Conservation (phyloP, 2,888 invertebrate genomes). For the Oligia fasciuncula region DNA sequence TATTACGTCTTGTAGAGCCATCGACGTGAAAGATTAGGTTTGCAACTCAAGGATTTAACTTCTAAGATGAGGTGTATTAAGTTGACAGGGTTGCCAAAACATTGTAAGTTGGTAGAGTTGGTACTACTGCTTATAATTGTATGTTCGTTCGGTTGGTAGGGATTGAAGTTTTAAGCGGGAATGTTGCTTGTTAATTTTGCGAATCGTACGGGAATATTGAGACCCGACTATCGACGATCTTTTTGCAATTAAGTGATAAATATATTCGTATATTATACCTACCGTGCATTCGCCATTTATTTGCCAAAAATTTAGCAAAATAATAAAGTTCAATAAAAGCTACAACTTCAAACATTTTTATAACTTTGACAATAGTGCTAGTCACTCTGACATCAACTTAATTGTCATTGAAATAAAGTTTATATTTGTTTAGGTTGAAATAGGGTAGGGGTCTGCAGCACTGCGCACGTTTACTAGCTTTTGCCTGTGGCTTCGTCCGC, state of each 20-base stretch:
- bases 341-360: too few species aligned
- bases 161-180: slow-evolving; percentile 31
- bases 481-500: not conserved
- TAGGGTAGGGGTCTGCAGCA: too few species aligned
- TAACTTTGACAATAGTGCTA: too few species aligned
- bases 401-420: too few species aligned
- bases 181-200: slow-evolving; percentile 26
- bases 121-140: slow-evolving; percentile 33
- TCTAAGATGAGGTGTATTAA: slow-evolving; percentile 66
- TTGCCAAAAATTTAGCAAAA: too few species aligned
- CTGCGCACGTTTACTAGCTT: too few species aligned
- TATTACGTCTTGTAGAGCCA: slow-evolving; percentile 57
- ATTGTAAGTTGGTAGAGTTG: slow-evolving; percentile 42
- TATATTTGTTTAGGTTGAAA: too few species aligned
- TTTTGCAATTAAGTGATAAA: not conserved
- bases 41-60: slow-evolving; percentile 67
- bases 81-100: slow-evolving; percentile 61
- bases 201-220: not conserved
- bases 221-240: not conserved
- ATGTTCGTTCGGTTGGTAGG: slow-evolving; percentile 37
- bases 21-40: slow-evolving; percentile 71
- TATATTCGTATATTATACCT: too few species aligned
- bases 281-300: too few species aligned
- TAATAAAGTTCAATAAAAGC: too few species aligned
- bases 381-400: too few species aligned